Evolutionary conservation across 2,888 invertebrate species (phyloP).

Genomic region (Ceriagrion tenellum): DNA sequence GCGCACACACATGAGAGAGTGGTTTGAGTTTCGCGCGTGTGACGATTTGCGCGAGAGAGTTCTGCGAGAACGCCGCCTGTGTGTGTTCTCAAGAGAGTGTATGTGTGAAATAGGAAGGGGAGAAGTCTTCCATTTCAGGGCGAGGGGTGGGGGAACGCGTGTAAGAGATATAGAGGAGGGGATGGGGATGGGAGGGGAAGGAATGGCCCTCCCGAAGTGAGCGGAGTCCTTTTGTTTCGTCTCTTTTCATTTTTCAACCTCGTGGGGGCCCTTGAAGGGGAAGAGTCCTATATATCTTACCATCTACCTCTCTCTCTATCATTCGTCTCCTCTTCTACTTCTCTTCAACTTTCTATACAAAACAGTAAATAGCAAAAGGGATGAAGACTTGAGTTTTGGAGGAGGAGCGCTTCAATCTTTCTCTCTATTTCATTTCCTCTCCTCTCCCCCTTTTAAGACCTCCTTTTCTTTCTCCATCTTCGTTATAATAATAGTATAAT

Average conservation of each 20-base stretch:
- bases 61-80: neutral
- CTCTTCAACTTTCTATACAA: too few relatives aligned
- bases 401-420: neutral
- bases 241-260: neutral
- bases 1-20: neutral
- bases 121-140: neutral
- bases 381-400: neutral
- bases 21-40: constrained; percentile 15
- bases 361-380: neutral
- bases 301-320: neutral
- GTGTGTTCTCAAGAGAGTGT: neutral
- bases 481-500: too few relatives aligned
- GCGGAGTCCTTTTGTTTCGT: neutral
- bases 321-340: neutral
- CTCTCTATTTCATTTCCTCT: too few relatives aligned
- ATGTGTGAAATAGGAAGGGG: neutral
- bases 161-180: neutral
- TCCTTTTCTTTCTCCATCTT: too few relatives aligned
- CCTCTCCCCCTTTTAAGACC: too few relatives aligned
- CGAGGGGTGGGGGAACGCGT: neutral
- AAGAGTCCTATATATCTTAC: neutral
- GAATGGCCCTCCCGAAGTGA: neutral
- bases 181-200: neutral
- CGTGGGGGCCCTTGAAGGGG: neutral
- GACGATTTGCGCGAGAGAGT: neutral